A percentile compares a stretch with the other conserved stretches of the same genome.
Evolutionary conservation across 2,113 vertebrate genomes (phyloP).

Genomic region (Melospiza melodia): DNA sequence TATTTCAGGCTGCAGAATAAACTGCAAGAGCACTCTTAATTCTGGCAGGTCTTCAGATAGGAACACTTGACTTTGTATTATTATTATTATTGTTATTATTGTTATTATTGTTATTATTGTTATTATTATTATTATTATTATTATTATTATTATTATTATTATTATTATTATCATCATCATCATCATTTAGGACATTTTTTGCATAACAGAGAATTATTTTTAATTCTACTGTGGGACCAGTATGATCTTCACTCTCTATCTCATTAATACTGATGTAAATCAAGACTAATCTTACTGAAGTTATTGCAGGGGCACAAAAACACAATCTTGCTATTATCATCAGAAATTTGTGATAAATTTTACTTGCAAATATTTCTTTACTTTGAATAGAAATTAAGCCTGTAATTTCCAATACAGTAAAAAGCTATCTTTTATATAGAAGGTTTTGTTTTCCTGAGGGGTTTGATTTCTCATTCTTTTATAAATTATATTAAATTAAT

Average conservation of each 20-base stretch:
- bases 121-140: background rate
- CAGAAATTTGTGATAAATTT: background rate
- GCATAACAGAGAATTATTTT: background rate
- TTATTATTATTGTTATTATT: background rate
- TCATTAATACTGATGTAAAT: background rate
- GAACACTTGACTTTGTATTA: background rate
- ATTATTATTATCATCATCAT: too few relatives aligned
- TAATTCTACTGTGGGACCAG: background rate
- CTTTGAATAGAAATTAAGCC: background rate
- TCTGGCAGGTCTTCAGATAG: slow-evolving; percentile 1
- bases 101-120: background rate
- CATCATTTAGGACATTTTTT: background rate
- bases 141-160: too few relatives aligned
- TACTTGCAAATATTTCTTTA: background rate
- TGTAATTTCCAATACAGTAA: background rate
- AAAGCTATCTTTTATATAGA: background rate
- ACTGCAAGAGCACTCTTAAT: background rate
- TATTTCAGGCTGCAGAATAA: background rate
- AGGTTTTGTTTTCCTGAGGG: background rate
- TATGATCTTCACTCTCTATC: background rate
- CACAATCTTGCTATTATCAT: background rate
- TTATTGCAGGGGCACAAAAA: background rate
- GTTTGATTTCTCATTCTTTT: background rate
- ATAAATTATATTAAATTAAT: background rate
- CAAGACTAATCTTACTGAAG: background rate